Conservation (phyloP, 2,888 invertebrate species). For the Leptopilina syphax region DNA sequence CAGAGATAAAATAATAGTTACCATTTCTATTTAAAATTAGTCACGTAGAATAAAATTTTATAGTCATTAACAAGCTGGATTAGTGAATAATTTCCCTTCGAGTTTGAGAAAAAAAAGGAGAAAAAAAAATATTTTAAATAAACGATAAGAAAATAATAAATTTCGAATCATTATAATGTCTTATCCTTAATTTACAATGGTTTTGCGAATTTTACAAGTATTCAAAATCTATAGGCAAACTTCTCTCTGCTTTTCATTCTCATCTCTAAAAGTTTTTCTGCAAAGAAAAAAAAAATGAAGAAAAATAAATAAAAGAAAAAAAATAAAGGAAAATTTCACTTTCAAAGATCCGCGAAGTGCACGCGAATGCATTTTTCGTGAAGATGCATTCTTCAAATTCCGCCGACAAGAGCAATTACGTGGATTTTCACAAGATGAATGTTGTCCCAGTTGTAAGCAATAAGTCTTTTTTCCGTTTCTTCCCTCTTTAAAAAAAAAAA, state of each 20-base stretch:
- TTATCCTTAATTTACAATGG: too few relatives aligned
- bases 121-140: background rate
- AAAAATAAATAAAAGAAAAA: background rate
- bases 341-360: slow-evolving; percentile 4
- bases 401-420: slow-evolving; percentile 19
- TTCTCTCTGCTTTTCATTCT: slow-evolving; percentile 10
- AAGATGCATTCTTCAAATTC: slow-evolving; percentile 29
- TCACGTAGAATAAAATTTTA: slow-evolving; percentile 10
- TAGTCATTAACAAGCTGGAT: slow-evolving; percentile 25
- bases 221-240: background rate
- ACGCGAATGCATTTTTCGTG: slow-evolving; percentile 4
- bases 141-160: slow-evolving; percentile 4
- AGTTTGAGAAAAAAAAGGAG: background rate
- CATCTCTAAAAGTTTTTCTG: background rate
- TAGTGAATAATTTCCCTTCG: slow-evolving; percentile 20
- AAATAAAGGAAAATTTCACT: slow-evolving; percentile 22
- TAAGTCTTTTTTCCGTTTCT: slow-evolving; percentile 13
- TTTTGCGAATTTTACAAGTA: background rate
- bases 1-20: background rate
- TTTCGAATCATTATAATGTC: too few relatives aligned
- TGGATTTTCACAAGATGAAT: slow-evolving; percentile 27
- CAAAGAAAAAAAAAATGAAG: too few relatives aligned
- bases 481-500: background rate
- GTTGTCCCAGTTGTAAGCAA: slow-evolving; percentile 19
- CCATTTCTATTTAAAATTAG: background rate